Evolutionary conservation across 2,888 invertebrate species (phyloP).

Genomic region (Polylopha cassiicola): DNA sequence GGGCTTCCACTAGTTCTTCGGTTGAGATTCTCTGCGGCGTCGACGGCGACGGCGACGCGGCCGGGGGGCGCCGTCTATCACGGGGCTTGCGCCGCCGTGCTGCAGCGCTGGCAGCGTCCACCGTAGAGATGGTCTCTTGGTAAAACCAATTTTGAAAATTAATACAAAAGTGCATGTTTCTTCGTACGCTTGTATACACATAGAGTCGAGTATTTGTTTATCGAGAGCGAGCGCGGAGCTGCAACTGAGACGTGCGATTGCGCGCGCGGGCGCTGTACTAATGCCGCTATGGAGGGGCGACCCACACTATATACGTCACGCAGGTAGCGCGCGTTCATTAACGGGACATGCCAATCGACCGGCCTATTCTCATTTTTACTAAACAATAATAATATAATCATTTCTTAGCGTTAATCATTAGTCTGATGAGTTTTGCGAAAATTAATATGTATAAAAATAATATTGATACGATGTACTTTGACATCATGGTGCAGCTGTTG

Average conservation of each 20-base stretch:
- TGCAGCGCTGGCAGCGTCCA: constrained; percentile 61
- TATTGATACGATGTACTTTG: too few relatives aligned
- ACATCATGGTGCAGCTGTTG: constrained; percentile 19
- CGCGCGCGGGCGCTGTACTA: constrained; percentile 73
- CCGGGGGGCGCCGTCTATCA: constrained; percentile 61
- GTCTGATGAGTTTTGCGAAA: too few relatives aligned
- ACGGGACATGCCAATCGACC: constrained; percentile 73
- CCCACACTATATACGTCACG: constrained; percentile 72
- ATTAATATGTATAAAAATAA: too few relatives aligned
- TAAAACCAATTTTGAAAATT: constrained; percentile 69
- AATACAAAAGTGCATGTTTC: constrained; percentile 70
- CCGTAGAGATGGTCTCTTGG: constrained; percentile 68
- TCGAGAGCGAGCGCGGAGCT: constrained; percentile 59
- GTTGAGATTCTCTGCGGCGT: constrained; percentile 75
- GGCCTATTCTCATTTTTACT: constrained; percentile 74
- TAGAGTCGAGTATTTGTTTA: constrained; percentile 55
- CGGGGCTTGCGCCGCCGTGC: constrained; percentile 62
- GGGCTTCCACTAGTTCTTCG: constrained; percentile 71
- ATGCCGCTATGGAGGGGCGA: constrained; percentile 71
- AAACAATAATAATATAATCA: constrained; percentile 59
- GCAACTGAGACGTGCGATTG: constrained; percentile 66
- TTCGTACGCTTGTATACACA: constrained; percentile 67
- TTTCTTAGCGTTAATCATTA: constrained; percentile 44
- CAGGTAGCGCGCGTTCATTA: constrained; percentile 70
- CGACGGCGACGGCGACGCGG: constrained; percentile 59